Conservation (phyloP, 2,113 vertebrate genomes). For the Dipodomys ordii region DNA sequence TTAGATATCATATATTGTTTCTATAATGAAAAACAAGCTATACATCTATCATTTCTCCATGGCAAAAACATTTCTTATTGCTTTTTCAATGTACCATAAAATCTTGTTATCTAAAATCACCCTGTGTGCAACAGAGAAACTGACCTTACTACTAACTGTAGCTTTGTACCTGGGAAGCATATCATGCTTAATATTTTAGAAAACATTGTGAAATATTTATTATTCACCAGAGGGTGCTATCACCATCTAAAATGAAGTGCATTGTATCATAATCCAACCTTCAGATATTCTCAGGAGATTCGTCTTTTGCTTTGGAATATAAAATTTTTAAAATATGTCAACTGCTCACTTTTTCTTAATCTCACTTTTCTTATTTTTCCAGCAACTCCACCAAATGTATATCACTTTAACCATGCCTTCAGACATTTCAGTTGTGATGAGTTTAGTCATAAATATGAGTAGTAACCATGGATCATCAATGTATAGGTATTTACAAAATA, state of each 20-base stretch:
- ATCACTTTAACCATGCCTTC: neutral
- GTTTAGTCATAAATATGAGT: neutral
- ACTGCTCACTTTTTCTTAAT: neutral
- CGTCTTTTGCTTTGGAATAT: neutral
- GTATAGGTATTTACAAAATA: neutral
- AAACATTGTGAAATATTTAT: constrained; percentile 45
- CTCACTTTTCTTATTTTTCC: neutral
- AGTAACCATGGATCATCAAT: neutral
- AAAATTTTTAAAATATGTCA: neutral
- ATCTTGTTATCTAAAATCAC: neutral
- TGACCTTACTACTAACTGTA: neutral
- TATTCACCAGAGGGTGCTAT: constrained; percentile 77
- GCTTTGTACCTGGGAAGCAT: neutral
- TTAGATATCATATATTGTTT: neutral
- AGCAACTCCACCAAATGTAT: neutral
- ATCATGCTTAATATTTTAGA: neutral
- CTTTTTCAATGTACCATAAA: neutral
- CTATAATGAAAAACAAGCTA: no score
- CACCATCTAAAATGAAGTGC: constrained; percentile 56
- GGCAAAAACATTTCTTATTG: neutral
- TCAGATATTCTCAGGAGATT: neutral
- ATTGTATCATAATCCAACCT: neutral
- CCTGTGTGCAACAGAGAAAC: neutral
- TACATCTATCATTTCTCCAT: neutral
- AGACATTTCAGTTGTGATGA: neutral